Base-by-base conservation (phyloP, 2,888 invertebrate species). In the Polia nebulosa region DNA sequence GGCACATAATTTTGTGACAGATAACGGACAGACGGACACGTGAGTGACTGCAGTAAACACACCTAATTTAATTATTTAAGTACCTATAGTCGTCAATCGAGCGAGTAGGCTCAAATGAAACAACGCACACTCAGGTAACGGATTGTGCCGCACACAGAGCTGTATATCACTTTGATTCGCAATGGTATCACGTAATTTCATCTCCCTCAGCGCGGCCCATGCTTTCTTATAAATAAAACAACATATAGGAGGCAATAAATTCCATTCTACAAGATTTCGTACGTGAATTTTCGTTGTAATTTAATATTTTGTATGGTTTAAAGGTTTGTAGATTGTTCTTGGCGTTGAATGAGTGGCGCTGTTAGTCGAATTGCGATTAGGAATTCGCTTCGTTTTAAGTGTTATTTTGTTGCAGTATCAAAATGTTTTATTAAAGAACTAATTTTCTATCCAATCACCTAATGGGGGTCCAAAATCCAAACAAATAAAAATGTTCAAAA, bases 101-200 rank as follows among this genome's bases (percentile, higher is more conserved):
- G n/a, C 60, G 49, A 57, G 53, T 67, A 71, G 65, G 71, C 69
- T 69, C 63, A 34, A 64, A 72, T 66, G 51, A 72, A 75, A 78
- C 65, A 76, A 76, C 76, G 13, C 65, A 70, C 72, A 70, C 71
- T 65, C 72, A 80, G 83, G 82, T 80, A 84, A 85, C 81, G 79
- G 84, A 84, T 85, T 83, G 84, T 85, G 73, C 85, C 85, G 76
- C 85, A 83, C 72, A 85, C 85, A 81, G 83, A 77, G 90, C 87
- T 87, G 91, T 95, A 93, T 93, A 92, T 95, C 94, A 94, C 94
- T 93, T 93, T 92, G 93, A 93, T 94, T 93, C 91, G 91, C 90
- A 95, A 95, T 95, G 93, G 94, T 94, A 95, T 95, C 95, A 95
- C 95, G 95, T 95, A 95, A 95, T 95, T 95, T 93, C 94, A 95